These are phyloP conservation scores for Chirona hameri DNA, from an alignment of 2,888 invertebrate genomes.

Conservation along the genomic window DNA sequence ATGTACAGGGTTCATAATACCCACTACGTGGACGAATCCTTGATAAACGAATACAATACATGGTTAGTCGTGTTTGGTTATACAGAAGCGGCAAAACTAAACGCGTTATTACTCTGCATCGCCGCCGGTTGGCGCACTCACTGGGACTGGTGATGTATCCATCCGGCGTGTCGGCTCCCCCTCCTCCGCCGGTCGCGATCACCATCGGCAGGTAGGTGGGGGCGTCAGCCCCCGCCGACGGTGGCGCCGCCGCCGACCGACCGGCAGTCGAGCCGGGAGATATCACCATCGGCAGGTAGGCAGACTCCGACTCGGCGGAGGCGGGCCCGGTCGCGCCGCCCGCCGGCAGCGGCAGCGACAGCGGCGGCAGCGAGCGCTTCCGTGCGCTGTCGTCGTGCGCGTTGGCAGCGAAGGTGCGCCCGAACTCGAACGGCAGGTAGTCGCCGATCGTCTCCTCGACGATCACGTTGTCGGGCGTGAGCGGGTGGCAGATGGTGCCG, in stretches of 20 bases:
- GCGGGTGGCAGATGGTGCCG: neutral
- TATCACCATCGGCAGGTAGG: neutral
- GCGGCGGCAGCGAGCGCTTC: neutral
- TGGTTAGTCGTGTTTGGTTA: too few species aligned
- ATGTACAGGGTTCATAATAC: too few species aligned
- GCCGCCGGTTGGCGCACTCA: neutral
- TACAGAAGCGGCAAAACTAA: too few species aligned
- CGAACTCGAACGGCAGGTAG: neutral
- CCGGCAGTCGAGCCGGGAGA: neutral
- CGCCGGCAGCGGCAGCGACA: neutral
- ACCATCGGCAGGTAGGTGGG: constrained; percentile 23
- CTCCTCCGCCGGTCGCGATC: neutral
- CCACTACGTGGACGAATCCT: too few species aligned
- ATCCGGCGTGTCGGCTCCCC: constrained; percentile 1
- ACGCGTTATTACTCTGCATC: too few species aligned
- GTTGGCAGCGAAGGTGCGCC: neutral
- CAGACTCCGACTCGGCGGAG: too few species aligned
- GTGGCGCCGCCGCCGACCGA: neutral
- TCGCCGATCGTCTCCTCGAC: constrained; percentile 1
- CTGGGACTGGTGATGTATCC: neutral
- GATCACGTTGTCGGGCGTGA: neutral
- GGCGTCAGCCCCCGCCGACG: neutral
- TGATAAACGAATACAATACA: too few species aligned
- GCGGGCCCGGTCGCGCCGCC: neutral
- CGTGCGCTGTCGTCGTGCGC: neutral